phyloP scores from a whole-genome alignment of 1,140 invertebrate genomes.

The Colletes gigas region DNA sequence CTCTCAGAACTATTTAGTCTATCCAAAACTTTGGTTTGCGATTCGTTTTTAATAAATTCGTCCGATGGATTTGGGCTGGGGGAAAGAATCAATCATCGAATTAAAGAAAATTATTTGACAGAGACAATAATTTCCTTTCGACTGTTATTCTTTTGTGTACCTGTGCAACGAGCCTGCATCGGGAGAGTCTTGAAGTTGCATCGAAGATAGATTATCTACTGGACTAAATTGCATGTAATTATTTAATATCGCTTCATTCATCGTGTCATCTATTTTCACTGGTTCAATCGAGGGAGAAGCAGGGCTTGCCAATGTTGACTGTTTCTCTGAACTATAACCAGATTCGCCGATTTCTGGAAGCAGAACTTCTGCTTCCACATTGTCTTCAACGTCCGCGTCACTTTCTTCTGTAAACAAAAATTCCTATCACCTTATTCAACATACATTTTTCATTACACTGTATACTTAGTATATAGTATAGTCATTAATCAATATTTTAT shows the following conservation, averaged over 20 bases:
- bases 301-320: slow-evolving; percentile 81
- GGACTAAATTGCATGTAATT: not conserved
- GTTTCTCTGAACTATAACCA: slow-evolving; percentile 87
- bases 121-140: slow-evolving; percentile 1
- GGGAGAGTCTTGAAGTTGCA: not conserved
- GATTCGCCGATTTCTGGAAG: slow-evolving; percentile 83
- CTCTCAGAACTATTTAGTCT: slow-evolving; percentile 46
- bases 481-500: too few relatives aligned
- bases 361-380: slow-evolving; percentile 82
- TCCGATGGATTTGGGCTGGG: slow-evolving; percentile 63
- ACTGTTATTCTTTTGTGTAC: slow-evolving; percentile 25
- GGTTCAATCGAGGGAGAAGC: slow-evolving; percentile 64
- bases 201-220: not conserved
- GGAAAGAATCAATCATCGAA: not conserved
- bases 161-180: slow-evolving; percentile 9
- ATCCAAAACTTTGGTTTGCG: slow-evolving; percentile 45
- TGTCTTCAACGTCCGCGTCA: slow-evolving; percentile 91
- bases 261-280: slow-evolving; percentile 2
- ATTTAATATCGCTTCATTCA: not conserved
- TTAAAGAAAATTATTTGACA: not conserved
- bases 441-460: not conserved
- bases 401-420: slow-evolving; percentile 77
- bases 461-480: too few relatives aligned
- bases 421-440: not conserved
- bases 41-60: slow-evolving; percentile 60